Evolutionary conservation across 2,888 invertebrate genomes (phyloP), one percentile per base, ranked within the genome.

Genomic region (Thymelicus lineola): DNA sequence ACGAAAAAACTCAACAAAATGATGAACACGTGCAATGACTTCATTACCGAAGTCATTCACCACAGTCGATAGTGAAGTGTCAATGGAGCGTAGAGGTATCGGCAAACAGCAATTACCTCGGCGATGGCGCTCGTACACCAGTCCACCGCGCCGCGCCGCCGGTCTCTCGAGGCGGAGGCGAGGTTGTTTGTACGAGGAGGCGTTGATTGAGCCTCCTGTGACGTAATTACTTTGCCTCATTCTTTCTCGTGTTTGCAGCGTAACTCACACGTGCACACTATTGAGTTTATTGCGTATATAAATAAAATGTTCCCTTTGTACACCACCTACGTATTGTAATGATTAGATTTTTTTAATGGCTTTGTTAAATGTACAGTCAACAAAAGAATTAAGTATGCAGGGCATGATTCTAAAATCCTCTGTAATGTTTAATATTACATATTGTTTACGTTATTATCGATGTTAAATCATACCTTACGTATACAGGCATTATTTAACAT

Each of bases 31-130:
- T 7, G 0, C 6, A 15, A 15, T 50, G n/a, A 50, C 48, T 50
- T 17, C 48, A 50, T 17, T 17, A 55, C 10, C 28, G 55, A 55
- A 55, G 55, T 55, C 55, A 10, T 20, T 14, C 14, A 55, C 55
- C 55, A 28, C 28, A 28, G 12, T 55, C 55, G 12, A 55, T 55
- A 55, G 55, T 20, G 55, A 60, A 66, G 59, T 61, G 55, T 58
- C 55, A 61, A 36, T 55, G 9, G n/a, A 55, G 61, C 53, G 45
- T 38, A 57, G 50, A 36, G 61, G 55, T 62, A 62, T 68, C 50
- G 17, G 46, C 62, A 68, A 68, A 68, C 57, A 62, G 6, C 68
- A 68, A 68, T 68, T 61, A 62, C 62, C 57, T 36, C 46, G 38
- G 7, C 20, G 17, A 17, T 15, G 10, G 28, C 3, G 28, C 28